Percentiles rank a stretch among this genome's conserved stretches.
Evolutionary conservation across 2,797 vertebrate species (phyloP).

Genomic region (Catostomus latipinnis): DNA sequence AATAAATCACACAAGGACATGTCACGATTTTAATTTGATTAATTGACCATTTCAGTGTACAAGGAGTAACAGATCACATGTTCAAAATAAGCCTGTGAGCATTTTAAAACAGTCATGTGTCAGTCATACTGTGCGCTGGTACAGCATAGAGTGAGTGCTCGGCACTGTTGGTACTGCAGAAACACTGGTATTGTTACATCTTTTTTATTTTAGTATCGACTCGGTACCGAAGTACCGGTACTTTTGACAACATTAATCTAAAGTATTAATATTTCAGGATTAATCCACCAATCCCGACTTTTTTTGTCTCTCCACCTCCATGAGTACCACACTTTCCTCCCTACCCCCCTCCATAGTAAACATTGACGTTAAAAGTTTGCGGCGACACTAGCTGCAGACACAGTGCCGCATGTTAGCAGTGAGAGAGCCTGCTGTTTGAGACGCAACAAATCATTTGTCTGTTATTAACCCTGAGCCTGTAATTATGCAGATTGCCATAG

Average conservation of each 20-base stretch:
- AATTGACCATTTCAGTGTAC: no score
- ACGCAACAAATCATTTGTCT: slow-evolving; percentile 99
- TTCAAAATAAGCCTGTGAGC: no score
- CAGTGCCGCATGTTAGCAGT: slow-evolving; percentile 77
- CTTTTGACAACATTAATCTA: neutral
- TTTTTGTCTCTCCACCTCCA: neutral
- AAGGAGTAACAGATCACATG: no score
- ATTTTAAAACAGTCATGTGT: no score
- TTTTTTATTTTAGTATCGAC: neutral
- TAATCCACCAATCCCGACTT: slow-evolving; percentile 6
- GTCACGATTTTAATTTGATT: no score
- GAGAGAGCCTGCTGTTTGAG: slow-evolving; percentile 85
- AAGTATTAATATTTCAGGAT: slow-evolving; percentile 27
- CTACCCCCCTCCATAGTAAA: slow-evolving; percentile 4
- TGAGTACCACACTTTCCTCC: neutral
- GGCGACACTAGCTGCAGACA: slow-evolving; percentile 74
- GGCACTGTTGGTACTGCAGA: no score
- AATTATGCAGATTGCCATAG: slow-evolving; percentile 99
- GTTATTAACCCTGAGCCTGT: slow-evolving; percentile 99
- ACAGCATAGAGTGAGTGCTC: no score
- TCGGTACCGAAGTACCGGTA: neutral
- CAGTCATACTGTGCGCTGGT: no score
- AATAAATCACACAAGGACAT: no score
- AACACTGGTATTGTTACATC: neutral
- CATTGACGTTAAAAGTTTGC: slow-evolving; percentile 48